Evolutionary conservation across 2,113 vertebrate species (phyloP), one percentile per base, ranked within the genome.

Genomic region (Acrocephalus arundinaceus): DNA sequence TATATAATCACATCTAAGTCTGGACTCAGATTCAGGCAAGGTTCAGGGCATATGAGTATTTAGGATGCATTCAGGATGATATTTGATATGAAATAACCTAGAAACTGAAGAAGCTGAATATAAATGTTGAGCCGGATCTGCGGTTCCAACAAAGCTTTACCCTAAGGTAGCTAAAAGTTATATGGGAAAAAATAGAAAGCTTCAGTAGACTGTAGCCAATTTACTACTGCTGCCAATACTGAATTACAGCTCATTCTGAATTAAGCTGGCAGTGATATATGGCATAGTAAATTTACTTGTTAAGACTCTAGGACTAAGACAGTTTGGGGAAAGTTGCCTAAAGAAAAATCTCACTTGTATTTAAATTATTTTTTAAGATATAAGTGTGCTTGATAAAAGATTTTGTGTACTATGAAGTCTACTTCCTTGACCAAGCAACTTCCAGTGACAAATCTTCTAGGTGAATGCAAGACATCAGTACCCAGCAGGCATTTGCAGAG

Each of bases 301-400:
- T 90, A 66, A 84, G 75, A 95, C 59, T 94, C 52, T 45, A 71
- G 37, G 52, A 89, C 23, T 90, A 94, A 86, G 45, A 41, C 1
- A 63, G 31, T 91, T 87, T 85, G 9, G 43, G 25, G 20, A 77
- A 82, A 48, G 58, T 33, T 73, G 41, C 17, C 43, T 77, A 45
- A 92, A 93, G 67, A 88, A 89, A 63, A 95, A 57, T 55, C 28
- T 68, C 31, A 70, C 45, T 94, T 93, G 54, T 25, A 45, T 80
- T 85, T 51, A 87, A 63, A n/a, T 74, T 27, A 1, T 59, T 86
- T 84, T 92, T 92, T 79, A 39, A 83, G 15, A 58, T 45, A 57
- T 25, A 74, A 6, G 4, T 67, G 70, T 94, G 23, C 14, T 57
- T 54, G 30, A 46, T 54, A 12, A 35, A 79, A 31, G 24, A 72